These are phyloP conservation scores for Tiphia femorata DNA, from an alignment of 2,888 invertebrate genomes.

Conservation along the genomic window DNA sequence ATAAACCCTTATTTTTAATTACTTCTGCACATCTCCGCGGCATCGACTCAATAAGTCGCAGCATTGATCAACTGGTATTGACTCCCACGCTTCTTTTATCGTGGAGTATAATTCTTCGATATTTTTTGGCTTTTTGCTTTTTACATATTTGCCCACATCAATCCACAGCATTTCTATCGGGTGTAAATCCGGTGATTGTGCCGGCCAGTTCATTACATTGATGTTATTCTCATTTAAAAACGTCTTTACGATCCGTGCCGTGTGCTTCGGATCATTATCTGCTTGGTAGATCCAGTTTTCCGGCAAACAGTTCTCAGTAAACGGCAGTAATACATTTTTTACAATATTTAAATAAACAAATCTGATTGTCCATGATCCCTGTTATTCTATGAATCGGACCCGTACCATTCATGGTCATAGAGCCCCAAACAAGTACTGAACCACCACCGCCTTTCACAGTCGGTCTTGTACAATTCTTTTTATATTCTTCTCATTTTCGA, in stretches of 20 bases:
- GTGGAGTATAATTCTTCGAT: neutral
- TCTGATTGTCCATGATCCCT: neutral
- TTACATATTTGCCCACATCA: neutral
- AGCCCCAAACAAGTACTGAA: neutral
- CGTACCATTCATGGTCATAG: neutral
- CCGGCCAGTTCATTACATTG: conserved; percentile 1
- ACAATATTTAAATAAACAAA: neutral
- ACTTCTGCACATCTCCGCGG: neutral
- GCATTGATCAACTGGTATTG: neutral
- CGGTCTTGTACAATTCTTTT: neutral
- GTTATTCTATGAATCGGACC: neutral
- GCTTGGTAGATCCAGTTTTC: conserved; percentile 2
- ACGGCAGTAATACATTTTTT: neutral
- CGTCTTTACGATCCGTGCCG: neutral
- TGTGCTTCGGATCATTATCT: conserved; percentile 1
- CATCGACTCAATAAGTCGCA: neutral
- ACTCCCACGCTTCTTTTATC: neutral
- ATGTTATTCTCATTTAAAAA: neutral
- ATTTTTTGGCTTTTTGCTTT: neutral
- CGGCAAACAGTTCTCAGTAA: neutral
- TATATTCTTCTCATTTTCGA: conserved; percentile 28
- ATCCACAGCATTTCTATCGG: neutral
- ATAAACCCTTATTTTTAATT: neutral
- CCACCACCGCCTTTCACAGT: neutral
- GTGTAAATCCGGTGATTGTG: conserved; percentile 2